Evolutionary conservation across 2,888 invertebrate species (phyloP).

Genomic region (Mythimna pallens): DNA sequence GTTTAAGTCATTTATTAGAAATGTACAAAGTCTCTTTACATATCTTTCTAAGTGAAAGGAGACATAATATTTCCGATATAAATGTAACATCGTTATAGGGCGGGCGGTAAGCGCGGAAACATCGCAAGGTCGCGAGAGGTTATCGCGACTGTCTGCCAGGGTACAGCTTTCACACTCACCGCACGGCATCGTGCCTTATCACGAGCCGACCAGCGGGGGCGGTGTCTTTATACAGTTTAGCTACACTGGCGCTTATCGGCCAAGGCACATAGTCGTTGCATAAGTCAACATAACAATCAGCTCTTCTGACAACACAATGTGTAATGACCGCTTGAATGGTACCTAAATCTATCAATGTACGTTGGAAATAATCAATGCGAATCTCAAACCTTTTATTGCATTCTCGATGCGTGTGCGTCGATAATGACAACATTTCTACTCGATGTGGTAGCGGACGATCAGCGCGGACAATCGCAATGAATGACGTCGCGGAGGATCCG

Average conservation of each 20-base stretch:
- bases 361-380: constrained; percentile 76
- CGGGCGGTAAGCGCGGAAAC: constrained; percentile 71
- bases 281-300: constrained; percentile 71
- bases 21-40: not conserved
- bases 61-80: constrained; percentile 3
- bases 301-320: constrained; percentile 67
- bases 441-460: constrained; percentile 87
- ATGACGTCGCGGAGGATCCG: constrained; percentile 84
- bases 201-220: constrained; percentile 60
- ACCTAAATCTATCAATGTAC: constrained; percentile 77
- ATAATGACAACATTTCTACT: constrained; percentile 89
- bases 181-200: constrained; percentile 66
- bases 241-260: constrained; percentile 63
- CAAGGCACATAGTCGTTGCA: constrained; percentile 63
- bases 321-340: constrained; percentile 72
- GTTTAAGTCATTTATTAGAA: not conserved
- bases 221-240: constrained; percentile 69
- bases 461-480: constrained; percentile 88
- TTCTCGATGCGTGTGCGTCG: constrained; percentile 84
- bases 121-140: constrained; percentile 82
- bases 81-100: constrained; percentile 51
- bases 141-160: constrained; percentile 76
- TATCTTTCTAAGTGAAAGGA: not conserved
- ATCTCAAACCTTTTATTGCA: constrained; percentile 81
- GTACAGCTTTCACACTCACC: constrained; percentile 80